These are phyloP conservation scores for Drosophila kohkoa DNA, from an alignment of 1,140 invertebrate species.

Conservation along the genomic window DNA sequence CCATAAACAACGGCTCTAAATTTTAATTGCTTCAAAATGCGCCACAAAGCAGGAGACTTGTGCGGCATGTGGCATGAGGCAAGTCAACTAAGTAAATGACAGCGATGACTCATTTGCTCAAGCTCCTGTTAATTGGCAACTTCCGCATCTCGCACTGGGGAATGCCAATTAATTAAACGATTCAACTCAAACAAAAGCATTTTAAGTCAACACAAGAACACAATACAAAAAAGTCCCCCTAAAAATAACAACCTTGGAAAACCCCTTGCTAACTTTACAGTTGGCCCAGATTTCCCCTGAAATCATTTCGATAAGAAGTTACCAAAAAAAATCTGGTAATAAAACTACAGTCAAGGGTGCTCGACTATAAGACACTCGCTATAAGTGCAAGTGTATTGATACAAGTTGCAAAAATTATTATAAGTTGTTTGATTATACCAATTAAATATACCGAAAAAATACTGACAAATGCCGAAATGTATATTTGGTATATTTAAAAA, in stretches of 20 bases:
- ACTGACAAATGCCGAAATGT: too few relatives aligned
- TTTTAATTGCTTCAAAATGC: constrained; percentile 63
- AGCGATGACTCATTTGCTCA: constrained; percentile 34
- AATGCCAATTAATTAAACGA: constrained; percentile 45
- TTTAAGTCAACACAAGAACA: constrained; percentile 14
- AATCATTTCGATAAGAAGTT: constrained; percentile 19
- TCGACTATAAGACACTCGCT: too few relatives aligned
- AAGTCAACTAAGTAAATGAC: constrained; percentile 16
- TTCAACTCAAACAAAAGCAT: constrained; percentile 32
- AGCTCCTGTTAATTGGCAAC: constrained; percentile 58
- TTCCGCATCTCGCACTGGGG: constrained; percentile 44
- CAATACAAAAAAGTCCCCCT: not conserved
- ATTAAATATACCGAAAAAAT: too few relatives aligned
- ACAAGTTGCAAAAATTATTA: too few relatives aligned
- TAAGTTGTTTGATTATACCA: too few relatives aligned
- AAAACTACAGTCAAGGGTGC: too few relatives aligned
- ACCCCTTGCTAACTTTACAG: constrained; percentile 42
- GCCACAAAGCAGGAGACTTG: constrained; percentile 8
- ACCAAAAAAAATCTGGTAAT: constrained; percentile 8
- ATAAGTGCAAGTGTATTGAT: too few relatives aligned
- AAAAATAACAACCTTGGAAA: constrained; percentile 30
- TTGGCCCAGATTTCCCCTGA: constrained; percentile 35
- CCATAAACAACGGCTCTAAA: constrained; percentile 53
- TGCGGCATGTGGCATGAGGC: constrained; percentile 18
- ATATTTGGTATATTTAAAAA: too few relatives aligned